Evolutionary conservation across 1,140 invertebrate genomes (phyloP).

Genomic region (Parapsyche elsis): DNA sequence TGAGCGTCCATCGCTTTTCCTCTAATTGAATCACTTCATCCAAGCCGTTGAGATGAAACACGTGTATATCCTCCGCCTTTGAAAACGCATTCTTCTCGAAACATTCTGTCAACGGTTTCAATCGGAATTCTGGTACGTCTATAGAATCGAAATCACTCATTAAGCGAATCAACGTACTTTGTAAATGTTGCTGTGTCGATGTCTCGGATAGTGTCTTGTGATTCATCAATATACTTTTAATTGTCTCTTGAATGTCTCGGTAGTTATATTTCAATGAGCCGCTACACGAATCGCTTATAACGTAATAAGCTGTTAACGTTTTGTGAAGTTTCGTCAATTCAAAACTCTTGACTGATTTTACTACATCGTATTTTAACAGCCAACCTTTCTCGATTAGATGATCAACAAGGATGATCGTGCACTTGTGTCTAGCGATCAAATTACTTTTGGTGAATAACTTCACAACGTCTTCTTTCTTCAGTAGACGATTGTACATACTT

Average conservation of each 20-base stretch:
- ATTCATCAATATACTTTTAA: not conserved
- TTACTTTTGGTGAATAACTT: not conserved
- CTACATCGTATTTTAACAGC: not conserved
- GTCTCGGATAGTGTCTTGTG: not conserved
- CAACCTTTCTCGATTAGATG: not conserved
- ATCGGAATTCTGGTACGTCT: not conserved
- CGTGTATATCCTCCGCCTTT: not conserved
- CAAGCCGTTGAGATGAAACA: not conserved
- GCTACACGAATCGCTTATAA: too few relatives aligned
- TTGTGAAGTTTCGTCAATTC: not conserved
- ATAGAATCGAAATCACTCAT: not conserved
- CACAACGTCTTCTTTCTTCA: not conserved
- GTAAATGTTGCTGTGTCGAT: too few relatives aligned
- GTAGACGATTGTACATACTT: not conserved
- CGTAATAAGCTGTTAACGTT: too few relatives aligned
- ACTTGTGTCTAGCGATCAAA: not conserved
- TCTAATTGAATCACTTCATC: not conserved
- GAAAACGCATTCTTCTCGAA: not conserved
- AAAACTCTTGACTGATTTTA: not conserved
- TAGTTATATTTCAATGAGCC: too few relatives aligned
- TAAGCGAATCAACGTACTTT: not conserved
- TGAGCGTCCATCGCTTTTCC: not conserved
- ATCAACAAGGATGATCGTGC: not conserved
- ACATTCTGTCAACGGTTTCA: not conserved
- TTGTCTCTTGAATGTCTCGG: not conserved